Percentiles rank a stretch among this genome's conserved stretches.
These are phyloP conservation scores for Xerus rutilus DNA, from an alignment of 2,797 vertebrate genomes.

Conservation along the genomic window DNA sequence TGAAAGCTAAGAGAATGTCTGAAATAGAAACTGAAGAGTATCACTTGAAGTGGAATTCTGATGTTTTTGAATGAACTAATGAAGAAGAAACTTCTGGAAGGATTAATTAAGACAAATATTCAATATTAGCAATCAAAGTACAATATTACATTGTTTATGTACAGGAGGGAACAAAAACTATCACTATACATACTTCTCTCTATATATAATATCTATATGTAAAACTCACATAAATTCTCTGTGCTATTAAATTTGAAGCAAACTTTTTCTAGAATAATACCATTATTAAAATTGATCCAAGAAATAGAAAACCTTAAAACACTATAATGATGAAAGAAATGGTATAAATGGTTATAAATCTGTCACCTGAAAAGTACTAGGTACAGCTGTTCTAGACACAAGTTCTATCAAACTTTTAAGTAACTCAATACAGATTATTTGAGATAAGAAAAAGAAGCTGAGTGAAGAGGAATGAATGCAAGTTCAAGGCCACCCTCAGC, in stretches of 20 bases:
- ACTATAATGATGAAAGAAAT: background rate
- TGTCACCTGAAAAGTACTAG: background rate
- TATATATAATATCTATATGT: background rate
- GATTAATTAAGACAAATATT: constrained; percentile 17
- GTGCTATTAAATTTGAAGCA: constrained; percentile 24
- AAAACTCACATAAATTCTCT: background rate
- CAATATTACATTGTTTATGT: background rate
- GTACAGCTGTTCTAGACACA: constrained; percentile 6
- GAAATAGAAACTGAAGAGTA: constrained; percentile 18
- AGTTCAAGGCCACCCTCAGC: too few species aligned
- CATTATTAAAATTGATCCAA: constrained; percentile 22
- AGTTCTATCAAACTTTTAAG: constrained; percentile 15
- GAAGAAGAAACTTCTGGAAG: background rate
- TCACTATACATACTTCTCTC: background rate
- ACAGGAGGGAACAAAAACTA: constrained; percentile 3
- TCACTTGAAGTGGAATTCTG: background rate
- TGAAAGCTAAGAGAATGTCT: constrained; percentile 37
- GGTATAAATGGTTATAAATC: background rate
- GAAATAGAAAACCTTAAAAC: constrained; percentile 43
- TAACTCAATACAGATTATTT: background rate
- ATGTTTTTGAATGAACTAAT: constrained; percentile 19
- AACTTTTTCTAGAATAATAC: constrained; percentile 10
- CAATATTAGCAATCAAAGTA: constrained; percentile 11
- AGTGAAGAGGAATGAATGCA: too few species aligned
- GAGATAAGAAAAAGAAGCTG: background rate